Base-by-base conservation (phyloP, 2,888 invertebrate genomes). In the Patella ulyssiponensis region DNA sequence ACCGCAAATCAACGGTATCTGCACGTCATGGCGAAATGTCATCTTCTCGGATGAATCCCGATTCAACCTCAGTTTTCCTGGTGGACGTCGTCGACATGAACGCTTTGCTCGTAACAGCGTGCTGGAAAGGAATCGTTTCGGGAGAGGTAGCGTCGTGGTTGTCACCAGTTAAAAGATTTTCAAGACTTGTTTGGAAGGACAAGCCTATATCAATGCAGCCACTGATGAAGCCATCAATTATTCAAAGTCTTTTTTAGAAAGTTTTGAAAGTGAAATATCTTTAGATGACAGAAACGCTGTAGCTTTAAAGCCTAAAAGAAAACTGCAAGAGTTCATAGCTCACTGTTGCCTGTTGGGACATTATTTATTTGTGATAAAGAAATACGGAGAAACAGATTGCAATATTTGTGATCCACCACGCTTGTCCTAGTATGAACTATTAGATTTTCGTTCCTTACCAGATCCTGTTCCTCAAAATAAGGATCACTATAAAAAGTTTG, bases 361-460 rank as follows among this genome's bases (percentile, higher is more conserved):
- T 70, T 70, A 70, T 70, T 17, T 12, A 1, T 70, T 70, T 20
- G 20, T 20, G 15, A 70, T 70, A 70, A 70, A 70, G 20, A 70
- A 70, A 70, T 70, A 1, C 9, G 23, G 70, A 15, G 7, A 15
- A n/a, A 27, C 15, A n/a, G 33, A 27, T n/a, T 70, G 70, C 20
- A 70, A 70, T 27, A 70, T 70, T 15, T 70, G 70, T 33, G 15
- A n/a, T 15, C 70, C 70, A 15, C 70, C 27, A n/a, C 23, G 70
- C 15, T 70, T 70, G 20, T 20, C 20, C 15, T 7, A 11, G 7
- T 9, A 2, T 15, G 70, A 70, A 70, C 20, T 70, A 27, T 15
- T 15, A 70, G 15, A 3, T 20, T 15, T 70, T 3, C 15, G 0
- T 70, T 70, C 15, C 5, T 20, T 70, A 15, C 23, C 33, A 56